phyloP scores from a whole-genome alignment of 2,113 vertebrate genomes.

The Thunnus thynnus region DNA sequence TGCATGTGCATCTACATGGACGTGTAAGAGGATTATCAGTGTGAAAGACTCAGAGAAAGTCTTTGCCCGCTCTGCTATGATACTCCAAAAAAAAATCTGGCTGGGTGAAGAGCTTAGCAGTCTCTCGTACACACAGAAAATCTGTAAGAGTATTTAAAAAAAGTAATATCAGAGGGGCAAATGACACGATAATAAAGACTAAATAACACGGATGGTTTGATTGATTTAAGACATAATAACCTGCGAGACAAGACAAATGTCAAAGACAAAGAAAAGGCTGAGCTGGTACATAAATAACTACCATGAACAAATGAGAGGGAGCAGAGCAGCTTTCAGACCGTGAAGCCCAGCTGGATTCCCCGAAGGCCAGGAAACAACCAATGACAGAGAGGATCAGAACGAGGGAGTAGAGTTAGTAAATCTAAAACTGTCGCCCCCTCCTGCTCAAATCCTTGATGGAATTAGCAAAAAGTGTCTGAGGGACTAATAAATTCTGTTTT shows the following conservation, averaged over 20 bases:
- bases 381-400: slow-evolving; percentile 36
- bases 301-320: slow-evolving; percentile 23
- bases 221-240: neutral
- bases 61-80: slow-evolving; percentile 49
- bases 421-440: slow-evolving; percentile 41
- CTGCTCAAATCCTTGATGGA: slow-evolving; percentile 59
- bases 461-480: slow-evolving; percentile 61
- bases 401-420: slow-evolving; percentile 51
- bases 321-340: slow-evolving; percentile 41
- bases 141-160: neutral
- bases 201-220: neutral
- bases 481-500: slow-evolving; percentile 58
- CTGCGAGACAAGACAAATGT: neutral
- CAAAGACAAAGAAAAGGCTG: slow-evolving; percentile 27
- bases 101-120: slow-evolving; percentile 23
- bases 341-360: slow-evolving; percentile 47
- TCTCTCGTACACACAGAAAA: neutral
- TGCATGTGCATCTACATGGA: slow-evolving; percentile 37
- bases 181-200: neutral
- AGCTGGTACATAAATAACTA: slow-evolving; percentile 22
- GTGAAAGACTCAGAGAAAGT: slow-evolving; percentile 49
- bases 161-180: neutral
- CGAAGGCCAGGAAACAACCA: slow-evolving; percentile 37
- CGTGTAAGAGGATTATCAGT: slow-evolving; percentile 74
- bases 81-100: slow-evolving; percentile 21